Base-by-base conservation (phyloP, 1,140 invertebrate species). In the Leptoteleia sp. region DNA sequence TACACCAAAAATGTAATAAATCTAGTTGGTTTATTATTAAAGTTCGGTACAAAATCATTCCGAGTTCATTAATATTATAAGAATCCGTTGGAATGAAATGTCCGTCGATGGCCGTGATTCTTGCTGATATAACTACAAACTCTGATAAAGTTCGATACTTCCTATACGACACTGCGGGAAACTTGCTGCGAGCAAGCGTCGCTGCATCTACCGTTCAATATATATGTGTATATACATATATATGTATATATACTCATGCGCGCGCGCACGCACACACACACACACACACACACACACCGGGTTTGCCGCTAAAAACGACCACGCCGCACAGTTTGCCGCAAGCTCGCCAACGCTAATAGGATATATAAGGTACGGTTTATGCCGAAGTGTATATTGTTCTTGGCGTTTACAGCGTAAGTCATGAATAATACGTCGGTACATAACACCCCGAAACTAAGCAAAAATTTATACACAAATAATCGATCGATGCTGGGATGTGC, bases 301-400 rank as follows among this genome's bases (percentile, higher is more conserved):
- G 1, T 8, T 50, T 16, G 15, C 47, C 33, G 33, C 57, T 47
- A 72, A 73, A 73, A 73, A 73, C 70, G 47, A 65, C 50, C 37
- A 48, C 40, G 42, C 29, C 47, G 16, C 57, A 65, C 40, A 47
- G 54, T 52, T 75, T 75, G 25, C 61, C 71, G 42, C 71, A 59
- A 75, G 71, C 61, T 67, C 45, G 22, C 61, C 71, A 59, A 6
- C 45, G 37, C 19, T 75, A 75, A 75, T 75, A 75, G 54, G 52
- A 75, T 59, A 67, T 65, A 65, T 65, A 75, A 65, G 68, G 48
- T n/a, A 72, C 22, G 16, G 43, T 42, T 33, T 73, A 42, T 57
- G 42, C 17, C 16, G 38, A 40, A 48, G 40, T 64, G 35, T 73
- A 73, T 50, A 73, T 40, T 65, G 68, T 64, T 73, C 59, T 73